phyloP scores from a whole-genome alignment of 2,888 invertebrate genomes.

The Cheilosia variabilis region DNA sequence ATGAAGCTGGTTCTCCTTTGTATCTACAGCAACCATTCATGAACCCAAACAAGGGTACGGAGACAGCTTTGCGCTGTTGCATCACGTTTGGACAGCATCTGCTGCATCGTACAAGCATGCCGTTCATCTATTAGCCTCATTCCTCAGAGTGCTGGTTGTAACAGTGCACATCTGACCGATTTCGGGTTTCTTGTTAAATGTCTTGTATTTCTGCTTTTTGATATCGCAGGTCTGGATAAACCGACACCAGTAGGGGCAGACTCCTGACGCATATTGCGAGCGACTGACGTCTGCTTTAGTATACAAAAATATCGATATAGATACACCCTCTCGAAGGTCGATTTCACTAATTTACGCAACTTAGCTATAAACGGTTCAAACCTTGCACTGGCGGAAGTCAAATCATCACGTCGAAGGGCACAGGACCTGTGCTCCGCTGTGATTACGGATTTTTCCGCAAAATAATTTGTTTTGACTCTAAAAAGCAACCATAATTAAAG shows the following conservation, averaged over 20 bases:
- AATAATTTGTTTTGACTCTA: not conserved
- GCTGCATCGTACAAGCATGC: too few species aligned
- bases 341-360: constrained; percentile 5
- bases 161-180: too few species aligned
- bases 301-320: too few species aligned
- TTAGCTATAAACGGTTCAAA: not conserved
- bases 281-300: not conserved
- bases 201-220: too few species aligned
- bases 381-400: constrained; percentile 36
- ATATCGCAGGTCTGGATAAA: too few species aligned
- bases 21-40: constrained; percentile 31
- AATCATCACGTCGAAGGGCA: constrained; percentile 3
- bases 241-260: too few species aligned
- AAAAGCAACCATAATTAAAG: constrained; percentile 13
- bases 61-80: constrained; percentile 7
- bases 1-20: constrained; percentile 19
- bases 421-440: constrained; percentile 14
- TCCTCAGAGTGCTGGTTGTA: too few species aligned
- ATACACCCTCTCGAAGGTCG: constrained; percentile 11
- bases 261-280: too few species aligned
- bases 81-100: constrained; percentile 29
- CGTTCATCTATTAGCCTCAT: too few species aligned
- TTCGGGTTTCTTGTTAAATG: too few species aligned
- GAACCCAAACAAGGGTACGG: constrained; percentile 21
- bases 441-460: constrained; percentile 29